Conservation (phyloP, 1,140 invertebrate genomes). For the Amphibalanus amphitrite region DNA sequence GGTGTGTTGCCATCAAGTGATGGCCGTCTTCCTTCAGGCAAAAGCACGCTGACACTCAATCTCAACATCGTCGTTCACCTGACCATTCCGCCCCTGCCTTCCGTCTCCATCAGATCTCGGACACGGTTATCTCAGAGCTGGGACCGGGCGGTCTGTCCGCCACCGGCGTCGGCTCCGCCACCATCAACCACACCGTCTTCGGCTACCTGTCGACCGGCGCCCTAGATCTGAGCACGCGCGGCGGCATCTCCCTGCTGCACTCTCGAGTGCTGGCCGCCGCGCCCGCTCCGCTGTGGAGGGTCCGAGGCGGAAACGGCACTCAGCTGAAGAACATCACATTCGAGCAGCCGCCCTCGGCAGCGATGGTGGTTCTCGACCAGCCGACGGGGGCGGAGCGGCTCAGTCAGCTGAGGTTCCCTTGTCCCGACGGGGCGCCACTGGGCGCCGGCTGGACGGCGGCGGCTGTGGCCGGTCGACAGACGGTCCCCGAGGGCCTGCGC, state of each 20-base stretch:
- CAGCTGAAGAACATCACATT: not conserved
- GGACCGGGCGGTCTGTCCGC: slow-evolving; percentile 1
- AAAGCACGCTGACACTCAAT: too few relatives aligned
- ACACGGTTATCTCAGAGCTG: slow-evolving; percentile 5
- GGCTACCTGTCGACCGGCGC: not conserved
- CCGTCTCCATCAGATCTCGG: too few relatives aligned
- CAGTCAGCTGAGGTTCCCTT: not conserved
- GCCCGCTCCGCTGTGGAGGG: not conserved
- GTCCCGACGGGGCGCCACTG: not conserved
- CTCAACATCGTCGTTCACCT: too few relatives aligned
- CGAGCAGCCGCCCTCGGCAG: not conserved
- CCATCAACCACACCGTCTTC: slow-evolving; percentile 8
- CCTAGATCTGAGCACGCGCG: slow-evolving; percentile 4
- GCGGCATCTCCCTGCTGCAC: slow-evolving; percentile 1
- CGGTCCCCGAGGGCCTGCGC: not conserved
- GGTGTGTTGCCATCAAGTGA: too few relatives aligned
- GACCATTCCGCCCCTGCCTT: too few relatives aligned
- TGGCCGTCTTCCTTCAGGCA: too few relatives aligned
- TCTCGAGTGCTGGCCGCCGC: not conserved
- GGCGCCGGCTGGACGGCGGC: not conserved
- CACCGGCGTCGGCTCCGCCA: slow-evolving; percentile 2
- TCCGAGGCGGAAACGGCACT: not conserved
- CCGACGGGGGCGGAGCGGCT: not conserved
- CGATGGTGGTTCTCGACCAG: not conserved
- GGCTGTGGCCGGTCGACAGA: too few relatives aligned